Evolutionary conservation across 35 echinoderm and acorn worm species (phyloP).

Genomic region (Anneissia japonica): DNA sequence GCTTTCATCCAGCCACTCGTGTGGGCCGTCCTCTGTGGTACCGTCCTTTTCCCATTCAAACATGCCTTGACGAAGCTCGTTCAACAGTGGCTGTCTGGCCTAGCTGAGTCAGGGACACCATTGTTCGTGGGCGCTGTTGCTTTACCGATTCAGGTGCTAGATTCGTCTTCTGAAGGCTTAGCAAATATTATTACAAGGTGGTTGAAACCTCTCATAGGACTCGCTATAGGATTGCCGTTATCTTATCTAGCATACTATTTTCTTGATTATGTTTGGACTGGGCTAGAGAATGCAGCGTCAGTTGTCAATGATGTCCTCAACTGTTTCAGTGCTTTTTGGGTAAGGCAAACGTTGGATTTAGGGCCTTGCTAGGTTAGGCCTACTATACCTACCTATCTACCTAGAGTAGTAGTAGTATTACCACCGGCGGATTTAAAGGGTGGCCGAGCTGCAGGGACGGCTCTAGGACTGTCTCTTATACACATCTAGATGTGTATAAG

Average conservation of each 20-base stretch:
- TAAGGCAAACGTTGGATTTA: conserved; percentile 14
- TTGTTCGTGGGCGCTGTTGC: conserved; percentile 56
- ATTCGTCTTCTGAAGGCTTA: conserved; percentile 57
- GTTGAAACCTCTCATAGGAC: conserved; percentile 40
- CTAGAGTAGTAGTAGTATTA: no score
- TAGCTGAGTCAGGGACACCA: conserved; percentile 30
- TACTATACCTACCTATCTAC: no score
- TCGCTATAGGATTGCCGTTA: conserved; percentile 46
- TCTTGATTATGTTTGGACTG: conserved; percentile 44
- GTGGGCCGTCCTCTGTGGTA: conserved; percentile 7
- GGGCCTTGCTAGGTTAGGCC: no score
- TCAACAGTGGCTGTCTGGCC: conserved; percentile 1
- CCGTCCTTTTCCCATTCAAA: conserved; percentile 20
- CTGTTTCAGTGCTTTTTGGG: conserved; percentile 71
- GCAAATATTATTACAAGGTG: conserved; percentile 36
- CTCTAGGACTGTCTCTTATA: no score
- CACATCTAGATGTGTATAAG: no score
- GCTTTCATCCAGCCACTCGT: conserved; percentile 4
- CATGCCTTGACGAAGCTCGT: neutral
- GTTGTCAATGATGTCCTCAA: conserved; percentile 45
- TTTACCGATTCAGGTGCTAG: conserved; percentile 52
- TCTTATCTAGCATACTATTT: conserved; percentile 49
- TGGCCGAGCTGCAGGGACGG: no score
- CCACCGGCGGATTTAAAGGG: no score
- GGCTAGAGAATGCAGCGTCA: conserved; percentile 15